These are phyloP conservation scores for Grus americana DNA, from an alignment of 2,113 vertebrate species.

Conservation along the genomic window DNA sequence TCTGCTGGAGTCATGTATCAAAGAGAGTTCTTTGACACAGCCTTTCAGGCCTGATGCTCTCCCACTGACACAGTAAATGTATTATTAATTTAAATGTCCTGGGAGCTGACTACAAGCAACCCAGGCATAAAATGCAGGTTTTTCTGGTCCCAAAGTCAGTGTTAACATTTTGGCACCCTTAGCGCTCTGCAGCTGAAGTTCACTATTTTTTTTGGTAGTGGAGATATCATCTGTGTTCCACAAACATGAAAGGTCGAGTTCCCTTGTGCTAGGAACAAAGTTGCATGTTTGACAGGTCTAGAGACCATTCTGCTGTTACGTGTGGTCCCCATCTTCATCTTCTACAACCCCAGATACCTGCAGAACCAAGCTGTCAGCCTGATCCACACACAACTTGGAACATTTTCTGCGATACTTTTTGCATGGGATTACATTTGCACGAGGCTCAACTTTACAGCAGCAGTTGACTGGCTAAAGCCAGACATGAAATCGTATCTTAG, in stretches of 20 bases:
- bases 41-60: not conserved
- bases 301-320: not conserved
- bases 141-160: not conserved
- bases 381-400: not conserved
- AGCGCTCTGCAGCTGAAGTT: not conserved
- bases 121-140: not conserved
- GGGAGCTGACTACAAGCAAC: not conserved
- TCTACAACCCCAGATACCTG: not conserved
- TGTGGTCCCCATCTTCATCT: not conserved
- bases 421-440: not conserved
- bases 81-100: not conserved
- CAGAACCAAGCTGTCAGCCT: not conserved
- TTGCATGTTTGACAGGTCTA: not conserved
- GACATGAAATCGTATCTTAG: not conserved
- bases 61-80: not conserved
- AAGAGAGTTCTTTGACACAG: not conserved
- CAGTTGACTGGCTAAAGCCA: not conserved
- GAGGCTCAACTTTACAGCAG: not conserved
- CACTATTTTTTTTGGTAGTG: not conserved
- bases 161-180: not conserved
- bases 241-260: not conserved
- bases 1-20: not conserved
- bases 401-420: not conserved
- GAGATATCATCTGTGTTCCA: not conserved
- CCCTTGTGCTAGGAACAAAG: not conserved